Percentiles rank a stretch among this genome's conserved stretches.
phyloP scores from a whole-genome alignment of 2,797 vertebrate species.

The Peromyscus melanophrys region DNA sequence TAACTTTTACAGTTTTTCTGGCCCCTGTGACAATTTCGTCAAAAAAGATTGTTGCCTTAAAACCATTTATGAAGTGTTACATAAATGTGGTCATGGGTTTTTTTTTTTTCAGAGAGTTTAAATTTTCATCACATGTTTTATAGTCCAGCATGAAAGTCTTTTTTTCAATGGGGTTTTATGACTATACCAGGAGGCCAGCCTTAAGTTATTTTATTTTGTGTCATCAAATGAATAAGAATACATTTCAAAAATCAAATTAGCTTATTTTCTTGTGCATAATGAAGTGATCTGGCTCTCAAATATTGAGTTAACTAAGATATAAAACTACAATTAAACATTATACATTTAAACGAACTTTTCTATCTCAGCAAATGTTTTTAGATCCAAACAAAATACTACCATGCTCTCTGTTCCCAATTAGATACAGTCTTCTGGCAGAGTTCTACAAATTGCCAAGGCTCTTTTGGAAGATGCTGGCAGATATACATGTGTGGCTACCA shows the following conservation, averaged over 20 bases:
- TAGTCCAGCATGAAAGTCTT: conserved; percentile 6
- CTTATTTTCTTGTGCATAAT: neutral
- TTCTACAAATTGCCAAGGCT: conserved; percentile 92
- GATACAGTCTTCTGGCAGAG: conserved; percentile 95
- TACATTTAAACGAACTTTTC: conserved; percentile 36
- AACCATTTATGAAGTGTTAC: conserved; percentile 77
- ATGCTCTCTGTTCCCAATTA: conserved; percentile 88
- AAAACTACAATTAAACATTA: conserved; percentile 24
- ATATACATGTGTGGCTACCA: conserved; percentile 98
- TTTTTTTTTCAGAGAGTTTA: conserved; percentile 70
- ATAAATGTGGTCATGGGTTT: conserved; percentile 47
- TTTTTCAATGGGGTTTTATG: conserved; percentile 67
- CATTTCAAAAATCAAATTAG: conserved; percentile 5
- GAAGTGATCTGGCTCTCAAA: conserved; percentile 11
- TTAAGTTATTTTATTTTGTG: conserved; percentile 68
- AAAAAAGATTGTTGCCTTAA: conserved; percentile 74
- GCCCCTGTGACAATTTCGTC: conserved; percentile 66
- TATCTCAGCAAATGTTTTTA: conserved; percentile 28
- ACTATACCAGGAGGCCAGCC: conserved; percentile 48
- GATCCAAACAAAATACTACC: conserved; percentile 52
- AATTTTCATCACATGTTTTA: conserved; percentile 67
- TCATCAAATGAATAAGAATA: conserved; percentile 62
- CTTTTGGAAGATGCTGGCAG: conserved; percentile 94
- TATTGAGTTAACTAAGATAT: conserved; percentile 62
- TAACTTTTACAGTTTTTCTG: conserved; percentile 70